These are phyloP conservation scores for Myxocyprinus asiaticus DNA, from an alignment of 2,113 vertebrate species.

Conservation along the genomic window DNA sequence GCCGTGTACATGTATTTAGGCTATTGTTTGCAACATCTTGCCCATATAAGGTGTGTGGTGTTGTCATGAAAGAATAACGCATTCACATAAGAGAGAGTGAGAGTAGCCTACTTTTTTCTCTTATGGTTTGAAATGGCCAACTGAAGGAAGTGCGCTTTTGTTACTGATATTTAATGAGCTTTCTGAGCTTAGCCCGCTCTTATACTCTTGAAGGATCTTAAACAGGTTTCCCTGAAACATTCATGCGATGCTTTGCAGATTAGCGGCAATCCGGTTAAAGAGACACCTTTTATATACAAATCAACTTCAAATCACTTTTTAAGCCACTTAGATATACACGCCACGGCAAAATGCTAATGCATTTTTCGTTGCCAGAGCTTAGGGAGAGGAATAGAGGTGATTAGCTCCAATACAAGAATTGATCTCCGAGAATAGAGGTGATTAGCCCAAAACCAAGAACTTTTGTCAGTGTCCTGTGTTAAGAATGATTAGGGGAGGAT, in stretches of 20 bases:
- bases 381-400: slow-evolving; percentile 75
- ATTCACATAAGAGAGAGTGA: slow-evolving; percentile 4
- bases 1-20: neutral
- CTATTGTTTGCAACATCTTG: neutral
- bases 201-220: slow-evolving; percentile 76
- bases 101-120: slow-evolving; percentile 39
- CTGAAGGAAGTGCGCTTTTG: slow-evolving; percentile 80
- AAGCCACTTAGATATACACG: slow-evolving; percentile 86
- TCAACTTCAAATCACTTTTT: slow-evolving; percentile 89
- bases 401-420: slow-evolving; percentile 60
- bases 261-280: slow-evolving; percentile 85
- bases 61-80: slow-evolving; percentile 12
- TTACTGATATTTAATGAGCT: slow-evolving; percentile 76
- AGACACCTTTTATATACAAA: slow-evolving; percentile 86
- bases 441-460: slow-evolving; percentile 63
- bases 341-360: slow-evolving; percentile 83
- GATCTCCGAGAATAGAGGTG: slow-evolving; percentile 38
- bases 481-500: slow-evolving; percentile 68
- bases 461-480: slow-evolving; percentile 71
- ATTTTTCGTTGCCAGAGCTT: slow-evolving; percentile 80
- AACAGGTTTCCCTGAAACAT: slow-evolving; percentile 80
- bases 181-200: slow-evolving; percentile 67
- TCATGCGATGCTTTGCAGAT: slow-evolving; percentile 85
- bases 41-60: too few species aligned
- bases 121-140: slow-evolving; percentile 62